These are phyloP conservation scores for Chaitophorus viminalis DNA, from an alignment of 2,888 invertebrate species.

Conservation along the genomic window DNA sequence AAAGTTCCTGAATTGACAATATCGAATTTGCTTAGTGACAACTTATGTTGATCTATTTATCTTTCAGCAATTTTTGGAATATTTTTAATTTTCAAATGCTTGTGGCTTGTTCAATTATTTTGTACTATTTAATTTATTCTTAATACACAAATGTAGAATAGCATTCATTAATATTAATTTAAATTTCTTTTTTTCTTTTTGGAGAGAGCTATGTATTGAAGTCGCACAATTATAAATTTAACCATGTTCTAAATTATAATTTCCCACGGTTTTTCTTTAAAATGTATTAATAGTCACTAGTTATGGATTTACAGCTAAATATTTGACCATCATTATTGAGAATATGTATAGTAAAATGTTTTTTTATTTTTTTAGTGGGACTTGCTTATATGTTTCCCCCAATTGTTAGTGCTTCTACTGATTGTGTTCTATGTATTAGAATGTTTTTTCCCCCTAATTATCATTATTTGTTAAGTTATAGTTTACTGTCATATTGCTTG, in stretches of 20 bases:
- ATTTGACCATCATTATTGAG: background rate
- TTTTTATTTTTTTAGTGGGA: background rate
- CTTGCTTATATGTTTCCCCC: background rate
- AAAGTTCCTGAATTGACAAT: slow-evolving; percentile 54
- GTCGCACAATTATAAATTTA: background rate
- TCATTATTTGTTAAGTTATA: slow-evolving; percentile 37
- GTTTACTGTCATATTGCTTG: background rate
- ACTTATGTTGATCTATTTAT: slow-evolving; percentile 18
- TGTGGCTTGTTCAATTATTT: slow-evolving; percentile 5
- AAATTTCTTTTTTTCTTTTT: background rate
- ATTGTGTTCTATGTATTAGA: slow-evolving; percentile 26
- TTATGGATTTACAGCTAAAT: background rate
- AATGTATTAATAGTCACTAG: background rate
- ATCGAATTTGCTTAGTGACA: slow-evolving; percentile 13
- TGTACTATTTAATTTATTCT: background rate
- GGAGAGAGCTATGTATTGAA: background rate
- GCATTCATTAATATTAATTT: background rate
- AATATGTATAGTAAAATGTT: background rate
- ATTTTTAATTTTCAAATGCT: background rate
- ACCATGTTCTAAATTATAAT: background rate
- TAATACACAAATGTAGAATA: background rate
- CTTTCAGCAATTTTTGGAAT: background rate
- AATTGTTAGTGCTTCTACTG: background rate
- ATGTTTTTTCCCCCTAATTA: slow-evolving; percentile 16
- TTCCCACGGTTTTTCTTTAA: background rate